Percentiles rank a stretch among this genome's conserved stretches.
Conservation (phyloP, 1,140 invertebrate species). For the Melanaphis sacchari region DNA sequence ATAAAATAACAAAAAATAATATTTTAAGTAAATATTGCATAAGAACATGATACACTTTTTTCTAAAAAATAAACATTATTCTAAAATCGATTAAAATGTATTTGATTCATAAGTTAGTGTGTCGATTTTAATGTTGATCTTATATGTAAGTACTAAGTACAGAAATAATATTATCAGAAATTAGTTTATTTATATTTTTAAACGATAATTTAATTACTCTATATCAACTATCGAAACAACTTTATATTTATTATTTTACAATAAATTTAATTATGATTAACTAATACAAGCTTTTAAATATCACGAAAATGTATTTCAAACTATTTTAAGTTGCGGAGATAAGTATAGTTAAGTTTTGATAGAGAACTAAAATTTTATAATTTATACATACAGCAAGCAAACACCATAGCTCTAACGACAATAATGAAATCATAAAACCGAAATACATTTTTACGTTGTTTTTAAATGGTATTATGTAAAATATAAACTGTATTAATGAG, state of each 20-base stretch:
- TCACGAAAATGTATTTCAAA: too few relatives aligned
- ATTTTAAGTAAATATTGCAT: background rate
- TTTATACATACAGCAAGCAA: too few relatives aligned
- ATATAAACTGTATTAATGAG: too few relatives aligned
- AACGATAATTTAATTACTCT: background rate
- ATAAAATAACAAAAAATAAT: background rate
- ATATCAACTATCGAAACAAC: background rate
- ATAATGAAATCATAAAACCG: too few relatives aligned
- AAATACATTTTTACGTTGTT: too few relatives aligned
- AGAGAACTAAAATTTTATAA: too few relatives aligned
- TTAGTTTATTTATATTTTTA: too few relatives aligned
- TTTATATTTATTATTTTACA: background rate
- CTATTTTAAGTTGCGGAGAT: too few relatives aligned
- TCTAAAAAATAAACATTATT: background rate
- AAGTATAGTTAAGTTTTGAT: too few relatives aligned
- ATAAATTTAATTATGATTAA: too few relatives aligned
- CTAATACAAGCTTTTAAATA: too few relatives aligned
- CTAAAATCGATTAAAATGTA: background rate
- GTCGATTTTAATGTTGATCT: background rate
- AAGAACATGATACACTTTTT: background rate
- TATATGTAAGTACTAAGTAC: background rate
- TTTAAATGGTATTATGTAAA: background rate
- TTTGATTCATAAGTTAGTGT: background rate
- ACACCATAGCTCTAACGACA: too few relatives aligned
- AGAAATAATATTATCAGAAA: background rate